Evolutionary conservation across 2,888 invertebrate genomes (phyloP).

Genomic region (Pachymerium ferrugineum): DNA sequence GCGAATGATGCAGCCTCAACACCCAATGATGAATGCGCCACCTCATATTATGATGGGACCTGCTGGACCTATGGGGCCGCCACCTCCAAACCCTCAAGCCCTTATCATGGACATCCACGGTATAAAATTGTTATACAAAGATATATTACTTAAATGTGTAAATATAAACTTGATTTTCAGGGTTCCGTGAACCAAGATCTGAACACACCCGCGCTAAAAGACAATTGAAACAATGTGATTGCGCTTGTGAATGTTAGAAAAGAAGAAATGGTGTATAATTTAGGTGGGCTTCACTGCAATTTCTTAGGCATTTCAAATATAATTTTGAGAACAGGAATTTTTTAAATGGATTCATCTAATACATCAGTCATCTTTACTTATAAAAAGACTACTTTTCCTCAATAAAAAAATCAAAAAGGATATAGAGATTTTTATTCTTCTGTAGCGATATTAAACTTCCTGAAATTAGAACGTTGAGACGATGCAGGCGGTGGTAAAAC

Average conservation of each 20-base stretch:
- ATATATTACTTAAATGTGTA: background rate
- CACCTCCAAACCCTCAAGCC: conserved; percentile 1
- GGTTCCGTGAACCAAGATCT: conserved; percentile 14
- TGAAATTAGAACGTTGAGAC: background rate
- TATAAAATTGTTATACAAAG: background rate
- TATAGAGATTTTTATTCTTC: background rate
- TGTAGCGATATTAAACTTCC: background rate
- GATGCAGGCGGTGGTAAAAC: background rate
- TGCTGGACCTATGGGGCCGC: conserved; percentile 24
- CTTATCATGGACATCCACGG: conserved; percentile 11
- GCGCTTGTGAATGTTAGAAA: conserved; percentile 27
- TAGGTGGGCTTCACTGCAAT: too few species aligned
- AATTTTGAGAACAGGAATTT: too few species aligned
- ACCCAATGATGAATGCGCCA: background rate
- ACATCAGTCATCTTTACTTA: background rate
- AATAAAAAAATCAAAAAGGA: background rate
- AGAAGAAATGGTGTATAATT: background rate
- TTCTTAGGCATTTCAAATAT: too few species aligned
- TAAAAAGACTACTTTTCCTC: background rate
- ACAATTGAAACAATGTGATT: background rate
- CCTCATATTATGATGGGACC: conserved; percentile 20
- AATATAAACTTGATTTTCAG: background rate
- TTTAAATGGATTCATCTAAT: background rate
- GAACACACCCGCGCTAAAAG: conserved; percentile 29
- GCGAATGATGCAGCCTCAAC: background rate